Percentiles rank a stretch among this genome's conserved stretches.
Conservation (phyloP, 30 jellyfish, hydroid and myxozoan genomes). For the Pseudorhiza aurosa region DNA sequence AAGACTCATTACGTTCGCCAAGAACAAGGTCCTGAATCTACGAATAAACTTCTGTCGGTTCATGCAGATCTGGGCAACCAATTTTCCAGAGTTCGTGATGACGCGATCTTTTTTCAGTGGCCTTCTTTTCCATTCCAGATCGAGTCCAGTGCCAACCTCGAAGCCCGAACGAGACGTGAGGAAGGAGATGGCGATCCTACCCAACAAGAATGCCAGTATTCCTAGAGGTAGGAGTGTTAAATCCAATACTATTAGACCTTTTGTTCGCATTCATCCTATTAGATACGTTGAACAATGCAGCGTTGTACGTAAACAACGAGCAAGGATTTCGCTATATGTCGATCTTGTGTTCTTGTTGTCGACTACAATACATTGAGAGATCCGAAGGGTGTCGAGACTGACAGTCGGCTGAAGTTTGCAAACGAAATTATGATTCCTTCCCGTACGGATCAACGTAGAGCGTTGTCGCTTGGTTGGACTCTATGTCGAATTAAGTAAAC, state of each 20-base stretch:
- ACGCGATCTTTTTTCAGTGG: too few species aligned
- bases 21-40: too few species aligned
- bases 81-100: too few species aligned
- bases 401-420: too few species aligned
- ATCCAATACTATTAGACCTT: slow-evolving; percentile 35
- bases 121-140: too few species aligned
- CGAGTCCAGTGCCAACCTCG: slow-evolving; percentile 26
- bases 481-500: too few species aligned
- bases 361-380: neutral
- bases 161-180: slow-evolving; percentile 32
- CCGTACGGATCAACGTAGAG: too few species aligned
- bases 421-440: too few species aligned
- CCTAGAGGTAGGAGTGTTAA: slow-evolving; percentile 62
- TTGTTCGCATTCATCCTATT: slow-evolving; percentile 42
- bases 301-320: slow-evolving; percentile 55
- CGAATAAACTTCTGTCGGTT: too few species aligned
- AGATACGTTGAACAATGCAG: slow-evolving; percentile 22
- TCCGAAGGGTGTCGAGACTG: neutral
- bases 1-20: too few species aligned
- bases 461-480: too few species aligned
- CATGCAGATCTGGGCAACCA: too few species aligned
- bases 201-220: slow-evolving; percentile 9
- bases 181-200: slow-evolving; percentile 15
- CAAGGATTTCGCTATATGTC: slow-evolving; percentile 7
- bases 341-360: slow-evolving; percentile 31